A percentile compares a stretch with the other conserved stretches of the same genome.
Conservation (phyloP, 2,113 vertebrate genomes). For the zebrafish (Danio rerio) region GRCz12tu NC_133181.1:34977001-34977500, state of each 20-base stretch:
- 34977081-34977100: no score
- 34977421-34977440: slow-evolving; percentile 24
- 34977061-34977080: no score
- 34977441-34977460: slow-evolving; percentile 12
- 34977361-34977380: slow-evolving; percentile 31
- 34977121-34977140: no score
- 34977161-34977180: neutral
- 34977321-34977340: slow-evolving; percentile 33
- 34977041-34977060: no score
- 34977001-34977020: no score
- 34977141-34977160: no score
- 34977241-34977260: neutral
- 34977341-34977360: slow-evolving; percentile 23
- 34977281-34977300: slow-evolving; percentile 42
- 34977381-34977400: slow-evolving; percentile 42
- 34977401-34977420: slow-evolving; percentile 25
- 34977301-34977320: slow-evolving; percentile 27
- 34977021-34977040: no score
- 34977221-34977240: neutral
- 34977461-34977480: slow-evolving; percentile 30
- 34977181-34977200: neutral
- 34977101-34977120: no score
- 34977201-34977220: neutral
- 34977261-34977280: neutral
- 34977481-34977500: slow-evolving; percentile 18